These are phyloP conservation scores for Engystomops pustulosus DNA, from an alignment of 2,113 vertebrate species.

Conservation along the genomic window DNA sequence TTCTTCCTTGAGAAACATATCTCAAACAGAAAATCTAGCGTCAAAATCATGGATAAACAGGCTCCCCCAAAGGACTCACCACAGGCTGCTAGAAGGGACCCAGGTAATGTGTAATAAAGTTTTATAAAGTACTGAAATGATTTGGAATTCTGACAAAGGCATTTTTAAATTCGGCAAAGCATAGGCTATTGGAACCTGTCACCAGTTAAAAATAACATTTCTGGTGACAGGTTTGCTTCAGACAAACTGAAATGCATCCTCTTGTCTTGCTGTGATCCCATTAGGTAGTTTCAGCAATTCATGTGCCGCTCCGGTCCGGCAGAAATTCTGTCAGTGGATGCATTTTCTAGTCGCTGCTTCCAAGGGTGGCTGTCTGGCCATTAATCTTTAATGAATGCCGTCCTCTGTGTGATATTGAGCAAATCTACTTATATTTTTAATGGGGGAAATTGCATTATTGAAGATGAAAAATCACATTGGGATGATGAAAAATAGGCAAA, in stretches of 20 bases:
- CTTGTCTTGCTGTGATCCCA: neutral
- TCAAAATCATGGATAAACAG: too few species aligned
- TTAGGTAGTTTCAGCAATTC: neutral
- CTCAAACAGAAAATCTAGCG: too few species aligned
- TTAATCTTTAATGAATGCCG: conserved; percentile 58
- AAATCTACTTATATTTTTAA: conserved; percentile 58
- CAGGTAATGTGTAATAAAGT: too few species aligned
- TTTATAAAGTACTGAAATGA: too few species aligned
- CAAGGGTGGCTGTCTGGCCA: conserved; percentile 45
- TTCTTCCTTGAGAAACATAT: too few species aligned
- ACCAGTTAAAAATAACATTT: too few species aligned
- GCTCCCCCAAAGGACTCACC: too few species aligned
- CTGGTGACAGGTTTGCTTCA: too few species aligned
- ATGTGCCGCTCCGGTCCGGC: neutral
- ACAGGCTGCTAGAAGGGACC: too few species aligned
- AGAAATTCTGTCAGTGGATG: conserved; percentile 49
- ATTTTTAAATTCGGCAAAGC: too few species aligned
- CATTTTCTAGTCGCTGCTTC: conserved; percentile 49
- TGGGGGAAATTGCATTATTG: conserved; percentile 55
- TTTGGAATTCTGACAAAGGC: too few species aligned
- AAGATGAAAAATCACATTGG: conserved; percentile 46
- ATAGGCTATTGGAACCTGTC: too few species aligned
- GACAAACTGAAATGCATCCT: neutral
- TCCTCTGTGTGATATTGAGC: conserved; percentile 59
- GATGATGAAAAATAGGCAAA: conserved; percentile 55